These are phyloP conservation scores for Microplitis manilae DNA, from an alignment of 2,888 invertebrate species.

Conservation along the genomic window DNA sequence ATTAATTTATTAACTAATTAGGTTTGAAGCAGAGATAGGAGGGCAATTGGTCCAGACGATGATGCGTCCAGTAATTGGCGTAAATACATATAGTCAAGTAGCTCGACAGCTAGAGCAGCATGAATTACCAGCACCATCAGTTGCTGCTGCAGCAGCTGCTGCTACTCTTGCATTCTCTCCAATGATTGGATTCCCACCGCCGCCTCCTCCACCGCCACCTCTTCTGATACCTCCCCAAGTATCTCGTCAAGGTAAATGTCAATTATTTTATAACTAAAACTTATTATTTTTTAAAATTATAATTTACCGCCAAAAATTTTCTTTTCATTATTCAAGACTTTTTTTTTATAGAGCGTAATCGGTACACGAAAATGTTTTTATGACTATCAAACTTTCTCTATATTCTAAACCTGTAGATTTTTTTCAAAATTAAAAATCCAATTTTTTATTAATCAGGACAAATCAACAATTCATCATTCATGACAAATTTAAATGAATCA, in stretches of 20 bases:
- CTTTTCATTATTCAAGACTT: background rate
- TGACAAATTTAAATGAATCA: conserved; percentile 64
- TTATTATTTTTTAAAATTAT: conserved; percentile 28
- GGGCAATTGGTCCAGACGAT: conserved; percentile 75
- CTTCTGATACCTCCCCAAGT: conserved; percentile 83
- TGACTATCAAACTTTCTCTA: no score
- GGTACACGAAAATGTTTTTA: no score
- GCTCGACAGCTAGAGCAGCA: conserved; percentile 79
- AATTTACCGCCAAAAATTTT: conserved; percentile 10
- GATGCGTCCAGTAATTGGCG: conserved; percentile 80
- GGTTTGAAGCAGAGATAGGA: conserved; percentile 92
- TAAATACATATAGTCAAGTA: conserved; percentile 81
- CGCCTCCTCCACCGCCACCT: conserved; percentile 78
- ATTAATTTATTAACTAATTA: conserved; percentile 64
- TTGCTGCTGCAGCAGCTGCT: conserved; percentile 64
- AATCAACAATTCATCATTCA: conserved; percentile 64
- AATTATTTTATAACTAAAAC: background rate
- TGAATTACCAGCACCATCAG: conserved; percentile 70
- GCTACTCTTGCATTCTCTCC: conserved; percentile 71
- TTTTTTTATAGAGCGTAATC: no score
- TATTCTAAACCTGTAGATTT: no score
- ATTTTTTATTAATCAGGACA: conserved; percentile 67
- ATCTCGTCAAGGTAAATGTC: conserved; percentile 67
- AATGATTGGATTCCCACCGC: conserved; percentile 76
- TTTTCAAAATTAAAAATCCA: no score